Evolutionary conservation across 2,888 invertebrate genomes (phyloP), one percentile per base, ranked within the genome.

Genomic region (Pollenia amentaria): DNA sequence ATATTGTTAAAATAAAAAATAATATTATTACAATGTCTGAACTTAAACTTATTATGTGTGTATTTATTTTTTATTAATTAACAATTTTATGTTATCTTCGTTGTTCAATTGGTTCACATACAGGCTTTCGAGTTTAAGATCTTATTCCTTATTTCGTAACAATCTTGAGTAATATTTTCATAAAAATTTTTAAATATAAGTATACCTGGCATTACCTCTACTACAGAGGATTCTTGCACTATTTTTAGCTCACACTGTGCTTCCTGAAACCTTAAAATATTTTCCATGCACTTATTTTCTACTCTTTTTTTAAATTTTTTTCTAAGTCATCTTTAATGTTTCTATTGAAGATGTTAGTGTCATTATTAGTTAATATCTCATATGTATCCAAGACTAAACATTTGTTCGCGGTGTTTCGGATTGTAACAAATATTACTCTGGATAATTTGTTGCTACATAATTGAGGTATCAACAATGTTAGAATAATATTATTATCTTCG

Each of bases 181-280:
- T 60, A 11, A 60, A 73, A 73, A 44, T 73, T 60, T 21, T 73
- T 73, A 73, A 73, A 73, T 57, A 73, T 57, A 44, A 73, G 3
- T 16, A 60, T 42, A 16, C 72, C 72, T 60, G 12, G 46, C 16
- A 73, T 3, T 14, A 60, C 29, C 21, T 73, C 72, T 12, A 46
- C 18, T 16, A 73, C 57, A n/a, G 11, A 14, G 7, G 3, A 4
- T 16, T 73, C 14, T 60, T 73, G 14, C 8, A 44, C 44, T 21
- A 9, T 55, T 73, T 57, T 44, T n/a, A 60, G 18, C 9, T 57
- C 11, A 12, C 72, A 73, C 44, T 57, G 57, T 21, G 72, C 72
- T 18, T 29, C 57, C 18, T 57, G 14, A 60, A 73, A 73, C 9
- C 21, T 1, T 73, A 73, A 46, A 21, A 60, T 73, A 57, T 60